These are phyloP conservation scores for Drosophila neotestacea DNA, from an alignment of 2,888 invertebrate genomes.

Conservation along the genomic window DNA sequence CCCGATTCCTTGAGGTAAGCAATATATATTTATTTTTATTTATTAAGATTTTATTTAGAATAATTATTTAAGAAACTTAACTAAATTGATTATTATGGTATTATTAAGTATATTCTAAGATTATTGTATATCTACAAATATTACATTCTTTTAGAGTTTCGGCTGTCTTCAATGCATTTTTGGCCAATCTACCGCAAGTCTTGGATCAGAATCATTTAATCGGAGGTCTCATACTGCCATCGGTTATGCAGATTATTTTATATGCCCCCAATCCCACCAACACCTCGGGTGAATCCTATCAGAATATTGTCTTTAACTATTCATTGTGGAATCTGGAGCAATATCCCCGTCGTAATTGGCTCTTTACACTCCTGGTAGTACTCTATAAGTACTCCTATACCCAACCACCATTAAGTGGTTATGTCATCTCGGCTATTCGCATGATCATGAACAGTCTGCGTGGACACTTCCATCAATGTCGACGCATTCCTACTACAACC, in stretches of 20 bases:
- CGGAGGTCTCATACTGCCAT: constrained; percentile 94
- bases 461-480: constrained; percentile 92
- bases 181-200: constrained; percentile 96
- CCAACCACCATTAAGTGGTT: constrained; percentile 89
- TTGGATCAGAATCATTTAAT: constrained; percentile 98
- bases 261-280: constrained; percentile 93
- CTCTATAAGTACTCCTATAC: constrained; percentile 97
- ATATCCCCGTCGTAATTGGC: constrained; percentile 95
- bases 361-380: constrained; percentile 95
- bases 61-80: too few relatives aligned
- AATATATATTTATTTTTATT: too few relatives aligned
- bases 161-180: constrained; percentile 97
- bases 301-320: constrained; percentile 88
- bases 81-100: too few relatives aligned
- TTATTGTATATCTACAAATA: fast-evolving
- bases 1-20: constrained; percentile 92
- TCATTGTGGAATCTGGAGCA: constrained; percentile 95
- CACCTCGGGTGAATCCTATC: constrained; percentile 87
- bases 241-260: constrained; percentile 92
- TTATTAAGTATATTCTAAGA: too few relatives aligned
- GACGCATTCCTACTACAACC: constrained; percentile 92
- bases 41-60: too few relatives aligned
- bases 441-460: constrained; percentile 95
- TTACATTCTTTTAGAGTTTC: constrained; percentile 88
- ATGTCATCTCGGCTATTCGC: constrained; percentile 92